Evolutionary conservation across 2,888 invertebrate species (phyloP).

Genomic region (Nomada ruficornis): DNA sequence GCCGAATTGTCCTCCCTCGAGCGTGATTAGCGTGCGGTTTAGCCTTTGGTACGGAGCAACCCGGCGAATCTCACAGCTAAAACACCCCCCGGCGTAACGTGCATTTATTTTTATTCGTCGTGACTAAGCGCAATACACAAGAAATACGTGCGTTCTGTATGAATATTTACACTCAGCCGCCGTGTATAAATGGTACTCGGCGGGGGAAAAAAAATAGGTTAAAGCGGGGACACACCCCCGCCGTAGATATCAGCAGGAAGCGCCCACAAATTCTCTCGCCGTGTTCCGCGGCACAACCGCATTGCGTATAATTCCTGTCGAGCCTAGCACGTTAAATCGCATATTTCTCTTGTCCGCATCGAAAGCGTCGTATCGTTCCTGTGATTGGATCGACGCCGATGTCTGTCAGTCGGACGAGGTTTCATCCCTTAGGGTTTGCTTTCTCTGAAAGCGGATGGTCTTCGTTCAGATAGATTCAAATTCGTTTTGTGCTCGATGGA

Average conservation of each 20-base stretch:
- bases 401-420: constrained; percentile 41
- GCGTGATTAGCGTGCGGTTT: constrained; percentile 32
- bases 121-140: constrained; percentile 49
- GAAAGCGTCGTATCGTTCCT: not conserved
- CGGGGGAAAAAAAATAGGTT: constrained; percentile 60
- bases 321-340: constrained; percentile 13
- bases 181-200: constrained; percentile 60
- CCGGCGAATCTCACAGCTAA: constrained; percentile 12
- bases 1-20: not conserved
- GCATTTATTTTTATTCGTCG: constrained; percentile 63
- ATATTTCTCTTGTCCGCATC: constrained; percentile 25
- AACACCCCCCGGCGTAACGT: constrained; percentile 39
- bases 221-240: constrained; percentile 28
- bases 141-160: constrained; percentile 52
- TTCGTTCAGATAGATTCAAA: not conserved
- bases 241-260: constrained; percentile 55
- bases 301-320: constrained; percentile 64
- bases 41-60: not conserved
- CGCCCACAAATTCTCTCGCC: constrained; percentile 56
- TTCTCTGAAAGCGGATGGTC: constrained; percentile 19
- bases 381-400: not conserved
- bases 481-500: not conserved
- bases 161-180: constrained; percentile 67
- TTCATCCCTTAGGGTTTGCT: not conserved
- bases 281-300: constrained; percentile 58